Base-by-base conservation (phyloP, 1,140 invertebrate species). In the Drosophila micromelanica region DNA sequence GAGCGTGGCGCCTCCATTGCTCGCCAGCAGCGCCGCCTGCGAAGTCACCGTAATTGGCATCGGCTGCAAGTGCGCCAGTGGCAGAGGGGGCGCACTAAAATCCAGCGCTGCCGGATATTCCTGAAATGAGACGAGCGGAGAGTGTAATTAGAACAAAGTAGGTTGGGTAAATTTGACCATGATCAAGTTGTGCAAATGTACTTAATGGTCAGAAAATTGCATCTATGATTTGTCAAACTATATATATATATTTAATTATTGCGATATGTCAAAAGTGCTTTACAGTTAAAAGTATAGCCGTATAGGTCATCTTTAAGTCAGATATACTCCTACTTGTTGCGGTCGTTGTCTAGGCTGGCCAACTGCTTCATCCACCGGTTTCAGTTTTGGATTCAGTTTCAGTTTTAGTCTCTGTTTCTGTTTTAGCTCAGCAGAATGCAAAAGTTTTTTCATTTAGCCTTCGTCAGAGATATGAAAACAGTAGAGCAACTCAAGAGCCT, bases 21-120 rank as follows among this genome's bases (percentile, higher is more conserved):
- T 69, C 49, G 76, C 65, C 2, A 84, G 49, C 43, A 79, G 43
- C 20, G 80, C 76, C 32, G 87, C 87, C 72, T 90, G 87, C 27
- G 90, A 87, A 40, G 85, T 89, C 8, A 89, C 84, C 27, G 84
- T 80, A n/a, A 85, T 78, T 61, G 84, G 91, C 62, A 81, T 77
- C 38, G 84, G 90, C 54, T 91, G 90, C 63, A 92, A 69, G 51
- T 92, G 91, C 1, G 90, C 65, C 72, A 92, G 67, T 12, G 85
- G 59, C 69, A 92, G n/a, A 0, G 91, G 90, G 54, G 90, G 78
- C 15, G 78, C 80, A n/a, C 59, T 72, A 43, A 92, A 92, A 48
- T 92, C 91, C 63, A 92, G n/a, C 27, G 90, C 75, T 20, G 78
- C 64, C 5, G 91, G 79, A 64, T 92, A 92, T 67, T 92, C 91